Evolutionary conservation across 2,888 invertebrate species (phyloP).

Genomic region (Calliphora vomitoria): DNA sequence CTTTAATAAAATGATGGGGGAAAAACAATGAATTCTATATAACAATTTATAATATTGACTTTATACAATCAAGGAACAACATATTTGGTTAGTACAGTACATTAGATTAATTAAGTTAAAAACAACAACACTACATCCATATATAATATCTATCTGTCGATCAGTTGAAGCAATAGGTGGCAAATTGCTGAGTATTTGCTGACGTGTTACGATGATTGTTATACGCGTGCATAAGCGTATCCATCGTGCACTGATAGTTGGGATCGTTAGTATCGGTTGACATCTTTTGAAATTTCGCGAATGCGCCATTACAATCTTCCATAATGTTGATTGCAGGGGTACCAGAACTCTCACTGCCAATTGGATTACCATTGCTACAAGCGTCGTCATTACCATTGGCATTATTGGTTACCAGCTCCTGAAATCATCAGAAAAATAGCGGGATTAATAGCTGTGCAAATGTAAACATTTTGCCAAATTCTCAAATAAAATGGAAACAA

Average conservation of each 20-base stretch:
- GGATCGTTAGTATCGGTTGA: conserved; percentile 74
- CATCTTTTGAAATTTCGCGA: conserved; percentile 77
- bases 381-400: conserved; percentile 61
- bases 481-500: too few relatives aligned
- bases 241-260: conserved; percentile 80
- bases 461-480: not conserved
- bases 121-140: not conserved
- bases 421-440: conserved; percentile 3
- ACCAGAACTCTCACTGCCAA: conserved; percentile 51
- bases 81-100: conserved; percentile 7
- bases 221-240: conserved; percentile 82
- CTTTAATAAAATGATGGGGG: conserved; percentile 11
- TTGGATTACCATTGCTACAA: conserved; percentile 60
- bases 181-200: conserved; percentile 77
- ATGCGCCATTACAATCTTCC: conserved; percentile 73
- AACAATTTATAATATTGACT: conserved; percentile 76
- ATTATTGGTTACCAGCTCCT: conserved; percentile 78
- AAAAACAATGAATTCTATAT: conserved; percentile 50
- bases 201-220: conserved; percentile 79
- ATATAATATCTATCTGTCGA: not conserved
- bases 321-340: conserved; percentile 47
- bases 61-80: conserved; percentile 80
- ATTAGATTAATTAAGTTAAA: not conserved
- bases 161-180: conserved; percentile 79
- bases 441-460: not conserved